These are phyloP conservation scores for Torymus aiolomorphi DNA, from an alignment of 2,888 invertebrate species.

Conservation along the genomic window DNA sequence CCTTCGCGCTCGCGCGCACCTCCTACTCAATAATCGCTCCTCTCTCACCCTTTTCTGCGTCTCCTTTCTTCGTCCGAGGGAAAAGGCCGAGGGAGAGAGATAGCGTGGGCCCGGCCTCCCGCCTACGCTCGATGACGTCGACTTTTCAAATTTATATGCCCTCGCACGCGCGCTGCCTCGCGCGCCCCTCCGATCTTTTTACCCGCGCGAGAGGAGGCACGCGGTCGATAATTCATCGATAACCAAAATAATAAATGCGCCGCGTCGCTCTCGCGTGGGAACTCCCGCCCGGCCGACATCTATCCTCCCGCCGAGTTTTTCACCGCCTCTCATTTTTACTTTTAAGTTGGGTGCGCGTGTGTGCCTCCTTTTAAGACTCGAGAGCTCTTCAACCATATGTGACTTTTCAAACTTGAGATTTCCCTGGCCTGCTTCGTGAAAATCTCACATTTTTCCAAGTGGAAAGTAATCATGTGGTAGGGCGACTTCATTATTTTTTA, in stretches of 20 bases:
- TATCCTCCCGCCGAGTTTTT: constrained; percentile 33
- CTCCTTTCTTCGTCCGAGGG: constrained; percentile 19
- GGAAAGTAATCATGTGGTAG: too few species aligned
- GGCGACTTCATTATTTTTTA: too few species aligned
- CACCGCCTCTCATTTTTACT: not conserved
- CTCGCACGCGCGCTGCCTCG: constrained; percentile 18
- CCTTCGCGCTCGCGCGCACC: constrained; percentile 24
- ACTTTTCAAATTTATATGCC: constrained; percentile 55
- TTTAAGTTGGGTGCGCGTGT: too few species aligned
- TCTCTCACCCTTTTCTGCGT: not conserved
- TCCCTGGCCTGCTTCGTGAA: not conserved
- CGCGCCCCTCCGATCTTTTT: constrained; percentile 7
- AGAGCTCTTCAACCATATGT: not conserved
- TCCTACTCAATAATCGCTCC: constrained; percentile 42
- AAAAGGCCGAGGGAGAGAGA: constrained; percentile 29
- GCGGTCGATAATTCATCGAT: constrained; percentile 56
- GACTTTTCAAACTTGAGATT: constrained; percentile 23
- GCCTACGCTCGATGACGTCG: constrained; percentile 57
- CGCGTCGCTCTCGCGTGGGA: constrained; percentile 34
- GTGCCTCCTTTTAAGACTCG: not conserved
- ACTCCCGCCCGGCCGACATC: constrained; percentile 38
- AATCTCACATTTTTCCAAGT: too few species aligned
- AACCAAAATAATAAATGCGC: constrained; percentile 52
- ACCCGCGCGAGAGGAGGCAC: not conserved
- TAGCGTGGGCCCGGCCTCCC: constrained; percentile 45